Evolutionary conservation across 1,140 invertebrate species (phyloP).

Genomic region (Cydia pomonella): DNA sequence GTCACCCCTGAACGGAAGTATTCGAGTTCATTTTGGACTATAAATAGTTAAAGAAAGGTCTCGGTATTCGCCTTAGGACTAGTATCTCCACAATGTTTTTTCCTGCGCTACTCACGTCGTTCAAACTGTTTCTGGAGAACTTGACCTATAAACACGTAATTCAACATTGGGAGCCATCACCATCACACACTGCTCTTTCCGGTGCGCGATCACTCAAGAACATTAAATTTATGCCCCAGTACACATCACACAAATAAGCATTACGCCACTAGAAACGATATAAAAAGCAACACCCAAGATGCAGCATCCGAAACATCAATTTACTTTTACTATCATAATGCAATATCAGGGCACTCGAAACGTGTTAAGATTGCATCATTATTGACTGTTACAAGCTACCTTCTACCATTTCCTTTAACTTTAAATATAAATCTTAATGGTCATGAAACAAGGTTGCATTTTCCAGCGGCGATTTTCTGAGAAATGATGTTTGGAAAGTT

Average conservation of each 20-base stretch:
- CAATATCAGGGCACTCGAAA: neutral
- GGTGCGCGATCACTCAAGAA: neutral
- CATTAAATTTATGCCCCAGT: neutral
- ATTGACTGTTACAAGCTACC: neutral
- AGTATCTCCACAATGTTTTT: too few species aligned
- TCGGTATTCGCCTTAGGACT: too few species aligned
- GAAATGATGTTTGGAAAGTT: neutral
- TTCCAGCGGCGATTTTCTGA: neutral
- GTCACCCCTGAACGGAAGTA: too few species aligned
- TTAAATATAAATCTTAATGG: neutral
- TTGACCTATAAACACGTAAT: too few species aligned
- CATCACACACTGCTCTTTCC: too few species aligned
- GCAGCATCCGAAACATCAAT: constrained; percentile 1
- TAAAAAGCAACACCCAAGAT: neutral
- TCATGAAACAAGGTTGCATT: neutral
- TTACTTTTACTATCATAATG: constrained; percentile 2
- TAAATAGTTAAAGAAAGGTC: too few species aligned
- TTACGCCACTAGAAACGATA: neutral
- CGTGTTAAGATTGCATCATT: neutral
- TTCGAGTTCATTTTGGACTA: too few species aligned
- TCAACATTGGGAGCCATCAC: too few species aligned
- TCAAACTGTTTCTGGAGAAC: too few species aligned
- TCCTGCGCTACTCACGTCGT: too few species aligned
- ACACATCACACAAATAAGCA: too few species aligned
- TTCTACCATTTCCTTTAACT: neutral